These are phyloP conservation scores for Fregata magnificens DNA, from an alignment of 2,113 vertebrate genomes.

Conservation along the genomic window DNA sequence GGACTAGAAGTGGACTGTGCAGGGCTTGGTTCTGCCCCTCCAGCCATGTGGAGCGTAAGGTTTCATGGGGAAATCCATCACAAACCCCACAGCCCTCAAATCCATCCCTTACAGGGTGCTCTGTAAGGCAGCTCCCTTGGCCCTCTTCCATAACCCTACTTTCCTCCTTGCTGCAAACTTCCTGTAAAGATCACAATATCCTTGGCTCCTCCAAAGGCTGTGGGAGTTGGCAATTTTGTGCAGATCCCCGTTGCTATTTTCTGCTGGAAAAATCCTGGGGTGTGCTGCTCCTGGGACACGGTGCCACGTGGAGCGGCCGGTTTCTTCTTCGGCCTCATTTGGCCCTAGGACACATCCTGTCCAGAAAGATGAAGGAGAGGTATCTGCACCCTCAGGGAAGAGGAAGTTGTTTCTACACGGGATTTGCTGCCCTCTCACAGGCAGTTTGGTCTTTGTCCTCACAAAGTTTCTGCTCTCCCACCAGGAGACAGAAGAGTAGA, in stretches of 20 bases:
- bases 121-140: background rate
- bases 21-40: background rate
- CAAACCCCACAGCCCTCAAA: background rate
- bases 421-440: background rate
- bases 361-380: background rate
- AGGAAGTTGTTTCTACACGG: background rate
- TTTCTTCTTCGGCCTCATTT: background rate
- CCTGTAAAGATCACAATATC: background rate
- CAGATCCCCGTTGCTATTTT: background rate
- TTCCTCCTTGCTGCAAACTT: background rate
- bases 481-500: background rate
- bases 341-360: background rate
- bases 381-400: background rate
- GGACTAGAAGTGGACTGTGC: background rate
- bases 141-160: background rate
- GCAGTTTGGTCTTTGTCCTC: background rate
- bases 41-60: background rate
- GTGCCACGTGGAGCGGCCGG: rapidly evolving
- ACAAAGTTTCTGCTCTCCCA: background rate
- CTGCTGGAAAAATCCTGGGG: background rate
- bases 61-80: background rate
- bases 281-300: background rate
- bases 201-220: background rate
- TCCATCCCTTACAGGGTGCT: background rate
- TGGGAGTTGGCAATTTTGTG: background rate